These are phyloP conservation scores for Theonella swinhoei DNA, from an alignment of 37 sponge, comb jelly and placozoan species.

Conservation along the genomic window DNA sequence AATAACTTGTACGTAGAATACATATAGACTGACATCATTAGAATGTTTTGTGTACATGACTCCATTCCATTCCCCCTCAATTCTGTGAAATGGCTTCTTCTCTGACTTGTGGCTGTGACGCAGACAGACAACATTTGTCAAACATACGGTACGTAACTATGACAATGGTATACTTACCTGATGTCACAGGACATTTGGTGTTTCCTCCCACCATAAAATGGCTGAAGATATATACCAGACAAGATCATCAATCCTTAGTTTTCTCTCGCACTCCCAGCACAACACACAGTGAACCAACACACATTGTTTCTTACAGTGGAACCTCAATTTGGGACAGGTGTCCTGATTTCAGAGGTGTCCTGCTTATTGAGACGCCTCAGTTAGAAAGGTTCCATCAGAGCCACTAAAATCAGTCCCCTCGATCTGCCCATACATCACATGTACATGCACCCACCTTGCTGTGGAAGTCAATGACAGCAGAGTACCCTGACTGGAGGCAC, in stretches of 20 bases:
- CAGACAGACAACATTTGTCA: no score
- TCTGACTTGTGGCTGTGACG: slow-evolving; percentile 69
- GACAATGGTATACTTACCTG: slow-evolving; percentile 45
- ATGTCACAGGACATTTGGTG: slow-evolving; percentile 85
- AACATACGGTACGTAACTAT: neutral
- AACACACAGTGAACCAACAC: no score
- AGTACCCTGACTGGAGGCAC: slow-evolving; percentile 85
- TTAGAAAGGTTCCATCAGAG: no score
- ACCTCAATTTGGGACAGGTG: no score
- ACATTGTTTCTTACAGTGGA: no score
- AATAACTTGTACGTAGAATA: neutral
- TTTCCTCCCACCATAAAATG: slow-evolving; percentile 93
- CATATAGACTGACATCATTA: slow-evolving; percentile 46
- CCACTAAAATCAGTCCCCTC: no score
- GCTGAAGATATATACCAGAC: slow-evolving; percentile 23
- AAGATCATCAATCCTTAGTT: neutral
- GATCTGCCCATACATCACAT: no score
- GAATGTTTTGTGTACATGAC: slow-evolving; percentile 84
- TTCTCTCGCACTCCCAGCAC: no score
- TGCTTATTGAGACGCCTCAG: no score
- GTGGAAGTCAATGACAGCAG: slow-evolving; percentile 87
- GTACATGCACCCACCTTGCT: slow-evolving; percentile 78
- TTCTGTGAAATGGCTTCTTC: slow-evolving; percentile 70
- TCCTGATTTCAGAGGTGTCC: no score
- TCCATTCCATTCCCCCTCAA: slow-evolving; percentile 99